Conservation (phyloP, 2,888 invertebrate genomes). For the Leucozona laternaria region DNA sequence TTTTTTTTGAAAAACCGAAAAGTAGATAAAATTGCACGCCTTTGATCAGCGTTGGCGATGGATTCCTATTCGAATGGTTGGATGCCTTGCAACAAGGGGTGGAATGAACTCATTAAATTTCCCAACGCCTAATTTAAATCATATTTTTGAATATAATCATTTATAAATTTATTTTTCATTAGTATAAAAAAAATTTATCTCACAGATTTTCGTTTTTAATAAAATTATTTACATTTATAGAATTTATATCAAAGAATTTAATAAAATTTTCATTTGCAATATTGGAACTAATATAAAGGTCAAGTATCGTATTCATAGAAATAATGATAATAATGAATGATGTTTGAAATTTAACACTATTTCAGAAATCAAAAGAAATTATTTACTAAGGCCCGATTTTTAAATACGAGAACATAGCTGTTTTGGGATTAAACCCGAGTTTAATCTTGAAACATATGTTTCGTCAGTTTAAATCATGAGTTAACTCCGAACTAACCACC, state of each 20-base stretch:
- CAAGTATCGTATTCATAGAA: background rate
- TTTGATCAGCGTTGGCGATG: slow-evolving; percentile 37
- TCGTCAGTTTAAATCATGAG: no score
- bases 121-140: slow-evolving; percentile 55
- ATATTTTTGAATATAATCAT: slow-evolving; percentile 47
- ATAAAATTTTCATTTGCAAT: background rate
- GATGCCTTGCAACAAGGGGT: slow-evolving; percentile 63
- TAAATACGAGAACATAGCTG: no score
- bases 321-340: no score
- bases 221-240: background rate
- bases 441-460: no score
- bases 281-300: background rate
- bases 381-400: no score
- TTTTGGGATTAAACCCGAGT: no score
- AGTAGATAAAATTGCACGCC: slow-evolving; percentile 29
- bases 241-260: slow-evolving; percentile 7
- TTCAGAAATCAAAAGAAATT: no score
- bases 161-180: slow-evolving; percentile 37
- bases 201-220: slow-evolving; percentile 4
- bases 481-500: no score
- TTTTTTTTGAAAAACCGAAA: background rate
- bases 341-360: no score
- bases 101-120: slow-evolving; percentile 70
- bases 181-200: background rate
- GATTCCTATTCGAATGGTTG: slow-evolving; percentile 38